Percentiles rank a stretch among this genome's conserved stretches.
These are phyloP conservation scores for Lepeophtheirus nordmannii DNA, from an alignment of 2,888 invertebrate species.

Conservation along the genomic window DNA sequence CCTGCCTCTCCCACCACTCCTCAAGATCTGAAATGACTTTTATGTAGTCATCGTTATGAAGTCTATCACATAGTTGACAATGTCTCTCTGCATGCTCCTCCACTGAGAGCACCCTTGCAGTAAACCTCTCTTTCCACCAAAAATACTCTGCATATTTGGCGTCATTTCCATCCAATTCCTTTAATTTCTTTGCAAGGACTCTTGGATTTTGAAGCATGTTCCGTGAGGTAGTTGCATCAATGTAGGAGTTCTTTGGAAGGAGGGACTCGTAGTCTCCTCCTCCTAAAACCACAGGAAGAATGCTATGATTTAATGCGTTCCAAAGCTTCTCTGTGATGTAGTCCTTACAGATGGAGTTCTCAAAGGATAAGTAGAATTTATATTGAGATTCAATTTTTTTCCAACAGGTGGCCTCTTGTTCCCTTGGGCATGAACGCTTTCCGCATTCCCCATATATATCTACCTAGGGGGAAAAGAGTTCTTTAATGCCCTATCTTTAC, in stretches of 20 bases:
- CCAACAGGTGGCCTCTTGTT: slow-evolving; percentile 12
- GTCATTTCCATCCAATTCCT: slow-evolving; percentile 32
- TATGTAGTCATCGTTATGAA: not conserved
- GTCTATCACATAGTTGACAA: slow-evolving; percentile 15
- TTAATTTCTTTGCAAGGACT: slow-evolving; percentile 32
- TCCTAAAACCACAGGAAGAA: slow-evolving; percentile 28
- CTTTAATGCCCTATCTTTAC: too few species aligned
- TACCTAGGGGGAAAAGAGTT: not conserved
- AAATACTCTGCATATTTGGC: slow-evolving; percentile 34
- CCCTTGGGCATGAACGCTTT: not conserved
- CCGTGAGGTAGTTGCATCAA: slow-evolving; percentile 31
- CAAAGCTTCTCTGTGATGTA: slow-evolving; percentile 29
- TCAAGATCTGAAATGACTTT: slow-evolving; percentile 13
- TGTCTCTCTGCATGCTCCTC: not conserved
- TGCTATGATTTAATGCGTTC: slow-evolving; percentile 24
- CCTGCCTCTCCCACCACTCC: slow-evolving; percentile 21
- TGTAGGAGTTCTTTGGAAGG: slow-evolving; percentile 32
- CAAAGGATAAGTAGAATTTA: slow-evolving; percentile 28
- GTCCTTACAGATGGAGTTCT: slow-evolving; percentile 28
- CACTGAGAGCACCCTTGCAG: not conserved
- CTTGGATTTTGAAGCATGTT: not conserved
- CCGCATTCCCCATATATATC: slow-evolving; percentile 22
- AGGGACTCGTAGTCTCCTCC: slow-evolving; percentile 29
- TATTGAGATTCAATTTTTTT: slow-evolving; percentile 20
- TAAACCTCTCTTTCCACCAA: slow-evolving; percentile 30